Evolutionary conservation across 2,113 vertebrate genomes (phyloP).

Genomic region (Merops nubicus): DNA sequence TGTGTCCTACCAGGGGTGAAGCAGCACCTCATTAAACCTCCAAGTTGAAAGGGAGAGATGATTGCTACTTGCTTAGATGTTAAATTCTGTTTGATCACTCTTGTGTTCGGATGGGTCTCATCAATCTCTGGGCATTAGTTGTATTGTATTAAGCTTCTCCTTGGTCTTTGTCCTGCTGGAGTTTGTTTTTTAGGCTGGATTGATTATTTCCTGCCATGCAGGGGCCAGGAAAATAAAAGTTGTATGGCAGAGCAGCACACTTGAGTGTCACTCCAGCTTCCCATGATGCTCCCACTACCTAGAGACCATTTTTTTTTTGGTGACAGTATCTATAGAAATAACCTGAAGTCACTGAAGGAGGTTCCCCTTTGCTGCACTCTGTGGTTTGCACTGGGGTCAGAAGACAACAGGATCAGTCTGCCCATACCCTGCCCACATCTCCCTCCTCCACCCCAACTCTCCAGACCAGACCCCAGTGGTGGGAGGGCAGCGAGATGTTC

Average conservation of each 20-base stretch:
- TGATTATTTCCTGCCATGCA: background rate
- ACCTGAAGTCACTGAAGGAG: background rate
- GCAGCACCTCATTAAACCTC: background rate
- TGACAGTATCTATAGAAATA: background rate
- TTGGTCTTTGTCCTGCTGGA: background rate
- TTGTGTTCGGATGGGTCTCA: background rate
- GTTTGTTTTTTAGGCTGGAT: background rate
- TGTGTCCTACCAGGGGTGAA: background rate
- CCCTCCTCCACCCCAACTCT: background rate
- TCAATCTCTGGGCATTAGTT: background rate
- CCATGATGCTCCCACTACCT: background rate
- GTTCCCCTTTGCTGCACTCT: background rate
- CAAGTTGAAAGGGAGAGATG: background rate
- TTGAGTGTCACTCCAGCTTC: background rate
- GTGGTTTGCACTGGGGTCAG: background rate
- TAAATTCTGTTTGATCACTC: background rate
- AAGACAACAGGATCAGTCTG: background rate
- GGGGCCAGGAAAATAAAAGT: background rate
- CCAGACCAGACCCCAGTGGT: rapidly evolving
- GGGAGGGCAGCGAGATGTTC: rapidly evolving
- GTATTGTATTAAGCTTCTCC: background rate
- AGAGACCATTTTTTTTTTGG: background rate
- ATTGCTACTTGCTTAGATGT: background rate
- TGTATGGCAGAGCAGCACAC: background rate
- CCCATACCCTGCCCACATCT: background rate